These are phyloP conservation scores for Nestor notabilis DNA, from an alignment of 2,113 vertebrate species.

Conservation along the genomic window DNA sequence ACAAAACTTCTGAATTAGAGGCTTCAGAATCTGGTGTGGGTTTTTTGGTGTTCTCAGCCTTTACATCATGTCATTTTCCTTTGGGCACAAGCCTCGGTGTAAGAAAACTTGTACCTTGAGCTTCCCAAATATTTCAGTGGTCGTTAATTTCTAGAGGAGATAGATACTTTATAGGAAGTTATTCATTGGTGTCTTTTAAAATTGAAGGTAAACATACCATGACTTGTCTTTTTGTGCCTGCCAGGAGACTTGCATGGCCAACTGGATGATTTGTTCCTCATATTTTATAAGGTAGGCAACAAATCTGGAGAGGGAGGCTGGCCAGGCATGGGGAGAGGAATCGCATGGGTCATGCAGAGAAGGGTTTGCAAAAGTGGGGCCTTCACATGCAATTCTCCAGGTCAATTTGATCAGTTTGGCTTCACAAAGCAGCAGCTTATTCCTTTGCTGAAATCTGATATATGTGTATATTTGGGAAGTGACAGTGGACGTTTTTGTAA, in stretches of 20 bases:
- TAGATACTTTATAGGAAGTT: not conserved
- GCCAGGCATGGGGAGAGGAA: not conserved
- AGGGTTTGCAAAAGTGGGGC: not conserved
- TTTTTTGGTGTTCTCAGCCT: not conserved
- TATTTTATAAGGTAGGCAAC: conserved; percentile 67
- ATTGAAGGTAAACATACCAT: not conserved
- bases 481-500: not conserved
- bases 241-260: conserved; percentile 93
- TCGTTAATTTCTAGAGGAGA: not conserved
- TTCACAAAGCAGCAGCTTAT: not conserved
- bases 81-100: not conserved
- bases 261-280: conserved; percentile 83
- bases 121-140: not conserved
- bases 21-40: not conserved
- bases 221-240: conserved; percentile 15
- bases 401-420: not conserved
- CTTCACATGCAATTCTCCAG: not conserved
- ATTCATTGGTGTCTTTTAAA: not conserved
- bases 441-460: not conserved
- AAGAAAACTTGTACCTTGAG: not conserved
- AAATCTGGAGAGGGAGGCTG: not conserved
- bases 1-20: not conserved
- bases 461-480: rapidly evolving
- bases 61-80: not conserved
- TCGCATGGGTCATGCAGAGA: not conserved